Base-by-base conservation (phyloP, 2,113 vertebrate genomes). In the Acrocephalus kingi region DNA sequence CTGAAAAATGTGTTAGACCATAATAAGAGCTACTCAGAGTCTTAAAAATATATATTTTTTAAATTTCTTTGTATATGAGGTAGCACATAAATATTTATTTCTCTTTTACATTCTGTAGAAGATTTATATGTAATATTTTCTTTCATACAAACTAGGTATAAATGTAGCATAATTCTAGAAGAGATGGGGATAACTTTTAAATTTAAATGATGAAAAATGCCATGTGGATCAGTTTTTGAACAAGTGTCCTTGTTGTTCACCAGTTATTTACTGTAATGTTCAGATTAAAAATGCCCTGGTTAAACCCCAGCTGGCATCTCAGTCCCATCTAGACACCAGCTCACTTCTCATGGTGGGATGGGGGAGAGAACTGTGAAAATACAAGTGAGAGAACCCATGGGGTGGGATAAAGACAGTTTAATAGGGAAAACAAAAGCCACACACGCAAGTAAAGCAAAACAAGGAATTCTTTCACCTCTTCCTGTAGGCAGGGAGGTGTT, bases 391-490 rank as follows among this genome's bases (percentile, higher is more conserved):
- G 25, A 76, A 22, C 7, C 4, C 9, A 17, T 22, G 18, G 8
- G 21, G 4, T 35, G 43, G 33, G 7, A 31, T 5, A 43, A 68
- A 35, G 41, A 19, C 12, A 23, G 2, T 49, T 55, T 18, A 35
- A 31, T 1, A 33, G 14, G 14, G 21, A 69, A 68, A 68, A 7
- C 11, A 75, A 76, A 62, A 48, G 7, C 4, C 21, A 39, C 5
- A 4, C 2, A 3, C 0, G 0, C 15, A 30, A 61, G 20, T 7
- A 41, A 54, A 54, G 24, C 6, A 22, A 41, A 54, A 23, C 12
- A 76, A 35, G 17, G 9, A 31, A 35, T 69, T 55, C 15, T 18
- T 69, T 43, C 23, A 61, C 28, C n/a, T 22, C 6, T 35, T 43
- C n/a, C 62, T n/a, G 15, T 18, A 24, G 4, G 1, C 17, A 35